Percentiles rank a stretch among this genome's conserved stretches.
Conservation (phyloP, 2,888 invertebrate species). For the Amiota mariae region DNA sequence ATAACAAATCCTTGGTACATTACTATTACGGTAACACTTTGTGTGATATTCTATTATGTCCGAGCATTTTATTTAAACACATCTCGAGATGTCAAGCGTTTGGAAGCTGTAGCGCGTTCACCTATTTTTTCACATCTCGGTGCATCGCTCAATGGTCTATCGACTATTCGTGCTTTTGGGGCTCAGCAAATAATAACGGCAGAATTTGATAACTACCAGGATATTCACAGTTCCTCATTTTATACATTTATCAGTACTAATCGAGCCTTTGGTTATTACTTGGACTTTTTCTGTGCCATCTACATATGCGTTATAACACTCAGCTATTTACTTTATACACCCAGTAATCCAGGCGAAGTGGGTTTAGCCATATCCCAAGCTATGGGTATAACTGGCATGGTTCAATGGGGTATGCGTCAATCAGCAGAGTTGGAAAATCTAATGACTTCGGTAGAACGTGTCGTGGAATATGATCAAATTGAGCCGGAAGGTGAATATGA, state of each 20-base stretch:
- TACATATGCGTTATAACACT: constrained; percentile 90
- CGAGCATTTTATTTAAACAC: constrained; percentile 85
- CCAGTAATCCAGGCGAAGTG: constrained; percentile 81
- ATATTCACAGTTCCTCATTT: constrained; percentile 93
- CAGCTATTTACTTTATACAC: constrained; percentile 84
- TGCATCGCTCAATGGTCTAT: constrained; percentile 90
- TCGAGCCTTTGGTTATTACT: constrained; percentile 93
- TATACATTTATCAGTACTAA: constrained; percentile 91
- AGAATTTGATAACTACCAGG: constrained; percentile 88
- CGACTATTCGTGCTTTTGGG: constrained; percentile 91
- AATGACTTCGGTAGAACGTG: constrained; percentile 91
- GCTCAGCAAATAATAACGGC: constrained; percentile 84
- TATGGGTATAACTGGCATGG: constrained; percentile 81
- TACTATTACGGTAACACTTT: constrained; percentile 81
- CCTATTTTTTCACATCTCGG: constrained; percentile 95
- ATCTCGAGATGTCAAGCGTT: constrained; percentile 85
- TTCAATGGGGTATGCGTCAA: constrained; percentile 90
- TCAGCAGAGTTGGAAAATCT: constrained; percentile 91
- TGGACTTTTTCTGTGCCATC: constrained; percentile 89
- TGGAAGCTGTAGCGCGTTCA: constrained; percentile 89
- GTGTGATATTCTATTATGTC: constrained; percentile 82
- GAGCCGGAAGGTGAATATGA: constrained; percentile 77
- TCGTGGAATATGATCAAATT: constrained; percentile 79
- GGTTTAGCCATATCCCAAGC: constrained; percentile 87
- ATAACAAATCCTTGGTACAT: constrained; percentile 60